Evolutionary conservation across 2,888 invertebrate species (phyloP).

Genomic region (Pterobdella sp.): DNA sequence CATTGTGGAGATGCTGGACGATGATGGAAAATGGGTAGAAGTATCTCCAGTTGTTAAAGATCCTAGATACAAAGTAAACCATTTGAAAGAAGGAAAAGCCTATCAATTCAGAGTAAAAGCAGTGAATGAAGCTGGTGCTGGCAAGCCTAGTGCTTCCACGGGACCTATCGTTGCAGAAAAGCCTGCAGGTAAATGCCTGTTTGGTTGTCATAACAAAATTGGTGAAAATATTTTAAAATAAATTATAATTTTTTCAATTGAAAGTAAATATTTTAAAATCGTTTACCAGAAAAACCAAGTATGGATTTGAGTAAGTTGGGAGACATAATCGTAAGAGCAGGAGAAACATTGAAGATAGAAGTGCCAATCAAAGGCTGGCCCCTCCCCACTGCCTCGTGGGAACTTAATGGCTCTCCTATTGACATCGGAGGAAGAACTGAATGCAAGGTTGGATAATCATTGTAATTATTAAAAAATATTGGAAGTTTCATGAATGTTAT

Average conservation of each 20-base stretch:
- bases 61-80: conserved; percentile 77
- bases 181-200: conserved; percentile 61
- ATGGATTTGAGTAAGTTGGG: conserved; percentile 66
- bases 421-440: conserved; percentile 30
- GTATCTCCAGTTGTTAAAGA: conserved; percentile 63
- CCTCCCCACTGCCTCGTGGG: conserved; percentile 84
- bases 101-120: conserved; percentile 97
- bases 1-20: conserved; percentile 92
- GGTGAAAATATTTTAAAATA: not conserved
- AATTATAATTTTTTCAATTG: not conserved
- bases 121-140: conserved; percentile 85
- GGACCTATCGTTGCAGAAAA: conserved; percentile 83
- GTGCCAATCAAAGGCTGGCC: conserved; percentile 89
- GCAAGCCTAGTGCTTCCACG: conserved; percentile 77
- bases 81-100: conserved; percentile 89
- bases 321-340: conserved; percentile 91
- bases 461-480: not conserved
- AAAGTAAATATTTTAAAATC: too few relatives aligned
- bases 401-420: conserved; percentile 42
- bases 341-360: conserved; percentile 93
- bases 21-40: conserved; percentile 67
- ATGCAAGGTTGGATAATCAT: conserved; percentile 25
- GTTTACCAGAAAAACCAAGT: conserved; percentile 64
- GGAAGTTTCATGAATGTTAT: not conserved
- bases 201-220: not conserved